These are phyloP conservation scores for Tokudaia tokunoshimensis DNA, from an alignment of 2,797 vertebrate species.

Conservation along the genomic window DNA sequence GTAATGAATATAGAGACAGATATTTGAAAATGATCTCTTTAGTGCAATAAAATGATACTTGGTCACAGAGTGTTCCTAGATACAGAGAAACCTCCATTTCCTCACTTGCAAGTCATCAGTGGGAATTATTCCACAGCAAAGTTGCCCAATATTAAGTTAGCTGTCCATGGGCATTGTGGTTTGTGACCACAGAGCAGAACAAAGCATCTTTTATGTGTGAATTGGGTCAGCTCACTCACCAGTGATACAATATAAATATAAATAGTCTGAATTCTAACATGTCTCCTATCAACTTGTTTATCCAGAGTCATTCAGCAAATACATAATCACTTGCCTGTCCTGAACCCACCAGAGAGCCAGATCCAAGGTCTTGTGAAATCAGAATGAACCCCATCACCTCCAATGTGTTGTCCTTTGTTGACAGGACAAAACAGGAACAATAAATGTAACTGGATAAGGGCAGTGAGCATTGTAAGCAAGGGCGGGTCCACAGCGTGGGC, in stretches of 20 bases:
- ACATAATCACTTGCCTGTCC: neutral
- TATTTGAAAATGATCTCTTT: neutral
- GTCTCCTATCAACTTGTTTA: neutral
- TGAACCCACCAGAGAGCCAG: neutral
- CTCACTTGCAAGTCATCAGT: neutral
- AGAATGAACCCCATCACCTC: neutral
- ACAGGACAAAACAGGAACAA: neutral
- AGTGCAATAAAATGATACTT: neutral
- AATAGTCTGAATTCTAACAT: neutral
- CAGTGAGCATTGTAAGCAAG: neutral
- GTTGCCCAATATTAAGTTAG: neutral
- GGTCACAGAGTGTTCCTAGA: neutral
- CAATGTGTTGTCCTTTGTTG: neutral
- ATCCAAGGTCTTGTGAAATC: neutral
- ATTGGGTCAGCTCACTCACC: neutral
- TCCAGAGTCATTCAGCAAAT: neutral
- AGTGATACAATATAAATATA: neutral
- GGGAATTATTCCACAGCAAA: neutral
- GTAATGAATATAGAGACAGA: neutral
- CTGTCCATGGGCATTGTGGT: neutral
- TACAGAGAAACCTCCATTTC: neutral
- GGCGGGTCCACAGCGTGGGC: neutral
- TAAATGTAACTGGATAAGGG: neutral
- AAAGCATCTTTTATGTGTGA: neutral
- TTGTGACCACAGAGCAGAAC: neutral